Conservation (phyloP, 2,113 vertebrate genomes). For the Percopsis transmontana region DNA sequence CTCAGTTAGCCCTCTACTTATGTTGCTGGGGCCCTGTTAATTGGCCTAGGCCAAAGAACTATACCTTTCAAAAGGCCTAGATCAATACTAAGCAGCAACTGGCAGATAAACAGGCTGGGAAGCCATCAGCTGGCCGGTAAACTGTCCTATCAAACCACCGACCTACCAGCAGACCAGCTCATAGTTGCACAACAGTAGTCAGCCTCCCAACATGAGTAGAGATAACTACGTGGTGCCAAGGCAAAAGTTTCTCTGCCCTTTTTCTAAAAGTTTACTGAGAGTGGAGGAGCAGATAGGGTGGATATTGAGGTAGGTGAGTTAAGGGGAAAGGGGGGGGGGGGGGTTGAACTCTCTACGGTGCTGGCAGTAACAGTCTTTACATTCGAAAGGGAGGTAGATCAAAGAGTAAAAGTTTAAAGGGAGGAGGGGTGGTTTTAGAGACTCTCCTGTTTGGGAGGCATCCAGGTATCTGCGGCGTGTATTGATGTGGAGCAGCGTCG, state of each 20-base stretch:
- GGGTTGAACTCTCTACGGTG: slow-evolving; percentile 70
- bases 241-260: slow-evolving; percentile 61
- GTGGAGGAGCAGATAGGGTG: slow-evolving; percentile 45
- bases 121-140: slow-evolving; percentile 63
- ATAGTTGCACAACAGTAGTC: slow-evolving; percentile 38
- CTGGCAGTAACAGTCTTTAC: slow-evolving; percentile 69
- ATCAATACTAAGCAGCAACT: slow-evolving; percentile 57
- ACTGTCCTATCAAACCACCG: slow-evolving; percentile 55
- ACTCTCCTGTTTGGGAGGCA: slow-evolving; percentile 70
- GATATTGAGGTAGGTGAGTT: slow-evolving; percentile 53
- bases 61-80: slow-evolving; percentile 46
- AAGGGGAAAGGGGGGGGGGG: slow-evolving; percentile 43
- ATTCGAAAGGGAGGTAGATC: slow-evolving; percentile 75
- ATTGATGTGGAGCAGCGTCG: slow-evolving; percentile 73
- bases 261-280: slow-evolving; percentile 67
- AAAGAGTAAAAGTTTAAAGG: slow-evolving; percentile 75
- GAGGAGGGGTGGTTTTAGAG: slow-evolving; percentile 60
- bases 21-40: slow-evolving; percentile 57
- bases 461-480: slow-evolving; percentile 71
- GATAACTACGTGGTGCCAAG: slow-evolving; percentile 47
- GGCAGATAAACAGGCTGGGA: slow-evolving; percentile 57
- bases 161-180: slow-evolving; percentile 54
- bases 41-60: slow-evolving; percentile 59
- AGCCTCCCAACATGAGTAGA: slow-evolving; percentile 36
- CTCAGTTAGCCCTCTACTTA: slow-evolving; percentile 48